These are phyloP conservation scores for Oenanthe melanoleuca DNA, from an alignment of 2,113 vertebrate genomes.

Conservation along the genomic window DNA sequence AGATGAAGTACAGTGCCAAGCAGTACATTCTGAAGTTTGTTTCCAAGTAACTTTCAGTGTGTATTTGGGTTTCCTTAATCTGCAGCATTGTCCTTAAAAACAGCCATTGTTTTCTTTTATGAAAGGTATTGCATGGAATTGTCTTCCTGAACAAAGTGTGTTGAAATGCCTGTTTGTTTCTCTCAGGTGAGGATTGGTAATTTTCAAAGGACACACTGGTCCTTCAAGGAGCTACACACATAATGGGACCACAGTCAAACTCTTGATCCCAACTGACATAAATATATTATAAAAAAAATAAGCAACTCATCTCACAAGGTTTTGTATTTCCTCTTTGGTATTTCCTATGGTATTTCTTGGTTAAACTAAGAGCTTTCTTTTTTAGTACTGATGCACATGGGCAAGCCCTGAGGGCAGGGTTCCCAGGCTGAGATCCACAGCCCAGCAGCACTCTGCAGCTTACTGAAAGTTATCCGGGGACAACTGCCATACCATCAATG, in stretches of 20 bases:
- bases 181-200: neutral
- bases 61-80: neutral
- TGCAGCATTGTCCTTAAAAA: constrained; percentile 3
- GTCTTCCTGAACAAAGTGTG: neutral
- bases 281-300: neutral
- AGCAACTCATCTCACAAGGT: neutral
- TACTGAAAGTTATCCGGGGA: neutral
- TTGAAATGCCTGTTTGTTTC: neutral
- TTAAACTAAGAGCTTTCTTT: neutral
- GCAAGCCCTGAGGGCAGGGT: neutral
- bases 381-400: accelerated
- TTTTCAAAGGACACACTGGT: neutral
- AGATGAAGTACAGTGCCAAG: neutral
- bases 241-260: neutral
- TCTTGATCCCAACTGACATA: neutral
- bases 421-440: neutral
- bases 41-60: neutral
- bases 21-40: neutral
- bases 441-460: neutral
- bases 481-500: neutral
- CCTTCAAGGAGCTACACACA: neutral
- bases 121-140: neutral
- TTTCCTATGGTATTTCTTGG: neutral
- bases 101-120: neutral
- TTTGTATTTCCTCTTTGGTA: neutral